Percentiles rank a stretch among this genome's conserved stretches.
Evolutionary conservation across 2,888 invertebrate genomes (phyloP).

Genomic region (Eupsilia transversa): DNA sequence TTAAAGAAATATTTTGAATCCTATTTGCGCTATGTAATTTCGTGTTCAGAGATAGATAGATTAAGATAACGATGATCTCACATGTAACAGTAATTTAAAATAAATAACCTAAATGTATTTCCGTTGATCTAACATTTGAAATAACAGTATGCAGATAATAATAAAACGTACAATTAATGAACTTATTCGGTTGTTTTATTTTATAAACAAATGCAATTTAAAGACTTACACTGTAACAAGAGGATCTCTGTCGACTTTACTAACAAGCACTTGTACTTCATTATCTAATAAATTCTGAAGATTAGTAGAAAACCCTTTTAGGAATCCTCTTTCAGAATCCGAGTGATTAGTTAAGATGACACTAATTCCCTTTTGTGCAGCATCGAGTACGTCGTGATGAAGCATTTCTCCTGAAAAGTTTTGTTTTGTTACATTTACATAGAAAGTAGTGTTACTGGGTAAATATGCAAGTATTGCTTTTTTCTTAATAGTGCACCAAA

Average conservation of each 20-base stretch:
- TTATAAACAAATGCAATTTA: slow-evolving; percentile 13
- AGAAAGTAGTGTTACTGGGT: not conserved
- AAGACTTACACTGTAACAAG: slow-evolving; percentile 91
- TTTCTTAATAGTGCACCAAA: not conserved
- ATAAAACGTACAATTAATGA: slow-evolving; percentile 64
- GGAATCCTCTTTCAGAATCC: slow-evolving; percentile 97
- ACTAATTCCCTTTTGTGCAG: slow-evolving; percentile 93
- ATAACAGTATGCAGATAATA: slow-evolving; percentile 58
- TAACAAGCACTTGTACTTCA: slow-evolving; percentile 92
- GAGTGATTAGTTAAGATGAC: slow-evolving; percentile 98
- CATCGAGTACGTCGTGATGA: slow-evolving; percentile 98
- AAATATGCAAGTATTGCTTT: not conserved
- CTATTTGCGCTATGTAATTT: slow-evolving; percentile 57
- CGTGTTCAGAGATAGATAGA: slow-evolving; percentile 67
- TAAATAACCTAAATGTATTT: slow-evolving; percentile 49
- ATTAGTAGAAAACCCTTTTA: slow-evolving; percentile 90
- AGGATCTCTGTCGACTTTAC: slow-evolving; percentile 94
- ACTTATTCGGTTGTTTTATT: slow-evolving; percentile 53
- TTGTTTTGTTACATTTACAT: slow-evolving; percentile 20
- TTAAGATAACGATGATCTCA: slow-evolving; percentile 87
- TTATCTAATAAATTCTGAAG: slow-evolving; percentile 83
- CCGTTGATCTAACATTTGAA: slow-evolving; percentile 52
- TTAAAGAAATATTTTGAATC: slow-evolving; percentile 61
- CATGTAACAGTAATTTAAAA: slow-evolving; percentile 69
- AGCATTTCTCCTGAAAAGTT: slow-evolving; percentile 94